These are phyloP conservation scores for Heliopora coerulea DNA, from an alignment of 92 coral and sea anemone species.

Conservation along the genomic window DNA sequence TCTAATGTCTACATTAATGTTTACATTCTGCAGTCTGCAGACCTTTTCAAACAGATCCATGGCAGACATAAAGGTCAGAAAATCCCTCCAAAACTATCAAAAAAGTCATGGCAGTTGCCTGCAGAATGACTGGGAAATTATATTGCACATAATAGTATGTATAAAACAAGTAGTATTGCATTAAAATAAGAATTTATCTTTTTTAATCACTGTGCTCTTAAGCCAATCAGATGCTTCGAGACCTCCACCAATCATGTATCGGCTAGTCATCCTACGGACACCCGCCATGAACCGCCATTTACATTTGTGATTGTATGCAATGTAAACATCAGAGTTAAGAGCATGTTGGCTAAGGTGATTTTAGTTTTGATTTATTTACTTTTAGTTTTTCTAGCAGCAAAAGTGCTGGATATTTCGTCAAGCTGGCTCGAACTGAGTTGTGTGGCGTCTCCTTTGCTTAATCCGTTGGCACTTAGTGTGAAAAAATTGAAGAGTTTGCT, in stretches of 20 bases:
- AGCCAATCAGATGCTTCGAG: conserved; percentile 14
- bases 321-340: conserved; percentile 11
- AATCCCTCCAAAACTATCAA: too few relatives aligned
- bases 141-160: too few relatives aligned
- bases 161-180: too few relatives aligned
- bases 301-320: background rate
- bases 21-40: too few relatives aligned
- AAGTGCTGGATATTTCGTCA: conserved; percentile 80
- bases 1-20: too few relatives aligned
- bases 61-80: too few relatives aligned
- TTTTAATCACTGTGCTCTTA: too few relatives aligned
- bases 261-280: conserved; percentile 25
- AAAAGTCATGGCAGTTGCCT: too few relatives aligned
- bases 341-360: conserved; percentile 38
- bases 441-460: conserved; percentile 79
- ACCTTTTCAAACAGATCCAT: too few relatives aligned
- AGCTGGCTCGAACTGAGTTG: conserved; percentile 95
- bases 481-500: conserved; percentile 81
- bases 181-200: too few relatives aligned
- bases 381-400: conserved; percentile 75
- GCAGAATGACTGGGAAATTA: too few relatives aligned
- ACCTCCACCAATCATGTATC: conserved; percentile 12
- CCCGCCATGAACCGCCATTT: conserved; percentile 39
- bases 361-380: conserved; percentile 76
- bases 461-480: conserved; percentile 94